Conservation (phyloP, 2,888 invertebrate species). For the Pseudococcus jackbeardsleyi region DNA sequence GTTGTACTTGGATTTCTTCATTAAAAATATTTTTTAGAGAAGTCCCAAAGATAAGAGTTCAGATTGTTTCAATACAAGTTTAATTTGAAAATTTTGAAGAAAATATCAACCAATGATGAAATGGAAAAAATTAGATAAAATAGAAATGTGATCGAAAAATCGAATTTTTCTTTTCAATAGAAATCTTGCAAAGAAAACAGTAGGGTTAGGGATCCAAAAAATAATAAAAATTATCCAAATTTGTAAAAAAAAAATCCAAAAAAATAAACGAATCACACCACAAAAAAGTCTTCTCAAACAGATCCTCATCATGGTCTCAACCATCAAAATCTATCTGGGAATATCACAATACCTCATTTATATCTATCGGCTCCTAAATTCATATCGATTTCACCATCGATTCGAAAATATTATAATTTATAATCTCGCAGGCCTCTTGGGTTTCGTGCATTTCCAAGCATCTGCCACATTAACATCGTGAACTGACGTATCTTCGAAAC, state of each 20-base stretch:
- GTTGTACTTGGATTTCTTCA: too few species aligned
- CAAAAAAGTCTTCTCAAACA: neutral
- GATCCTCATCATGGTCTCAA: neutral
- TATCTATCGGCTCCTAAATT: neutral
- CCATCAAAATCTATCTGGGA: neutral
- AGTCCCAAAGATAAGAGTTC: too few species aligned
- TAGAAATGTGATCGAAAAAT: too few species aligned
- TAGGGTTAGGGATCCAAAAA: too few species aligned
- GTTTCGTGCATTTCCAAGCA: neutral
- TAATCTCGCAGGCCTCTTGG: neutral
- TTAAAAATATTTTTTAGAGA: too few species aligned
- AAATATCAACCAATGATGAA: too few species aligned
- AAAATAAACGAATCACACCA: neutral
- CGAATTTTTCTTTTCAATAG: too few species aligned
- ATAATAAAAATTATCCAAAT: neutral
- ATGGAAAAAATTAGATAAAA: too few species aligned
- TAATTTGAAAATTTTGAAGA: too few species aligned
- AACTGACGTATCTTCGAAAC: neutral
- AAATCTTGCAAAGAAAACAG: too few species aligned
- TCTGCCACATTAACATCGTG: conserved; percentile 5
- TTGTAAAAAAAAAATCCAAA: neutral
- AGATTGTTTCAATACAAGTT: too few species aligned
- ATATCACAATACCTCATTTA: neutral
- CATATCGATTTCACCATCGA: neutral
- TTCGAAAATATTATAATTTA: neutral